Evolutionary conservation across 2,797 vertebrate species (phyloP).

Genomic region (Sebastes taczanowskii): DNA sequence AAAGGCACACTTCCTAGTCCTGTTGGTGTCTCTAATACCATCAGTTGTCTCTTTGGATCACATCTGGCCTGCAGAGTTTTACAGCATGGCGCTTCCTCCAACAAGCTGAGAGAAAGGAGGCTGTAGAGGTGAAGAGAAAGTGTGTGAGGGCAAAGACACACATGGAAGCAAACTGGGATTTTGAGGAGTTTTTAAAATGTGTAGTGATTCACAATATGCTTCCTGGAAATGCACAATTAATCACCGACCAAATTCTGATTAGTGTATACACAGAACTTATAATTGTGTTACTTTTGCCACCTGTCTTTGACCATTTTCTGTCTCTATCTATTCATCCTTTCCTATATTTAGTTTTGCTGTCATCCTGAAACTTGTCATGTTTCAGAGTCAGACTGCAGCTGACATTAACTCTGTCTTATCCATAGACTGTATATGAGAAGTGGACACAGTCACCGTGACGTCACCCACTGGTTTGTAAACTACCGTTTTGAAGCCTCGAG

Average conservation of each 20-base stretch:
- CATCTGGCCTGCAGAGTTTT: conserved; percentile 74
- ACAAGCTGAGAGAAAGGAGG: conserved; percentile 33
- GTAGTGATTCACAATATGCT: not conserved
- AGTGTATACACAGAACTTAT: not conserved
- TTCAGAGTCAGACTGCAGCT: not conserved
- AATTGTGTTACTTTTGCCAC: not conserved
- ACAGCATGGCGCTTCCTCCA: conserved; percentile 61
- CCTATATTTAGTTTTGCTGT: not conserved
- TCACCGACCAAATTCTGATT: not conserved
- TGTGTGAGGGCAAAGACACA: not conserved
- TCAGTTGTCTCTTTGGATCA: conserved; percentile 63
- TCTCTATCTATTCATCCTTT: not conserved
- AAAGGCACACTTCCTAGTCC: conserved; percentile 76
- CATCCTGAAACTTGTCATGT: not conserved
- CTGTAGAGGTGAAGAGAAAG: conserved; percentile 21
- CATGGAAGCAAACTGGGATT: not conserved
- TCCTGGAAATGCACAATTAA: not conserved
- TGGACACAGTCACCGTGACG: no score
- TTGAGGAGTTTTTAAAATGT: not conserved
- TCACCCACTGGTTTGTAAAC: no score
- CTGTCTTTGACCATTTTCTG: not conserved
- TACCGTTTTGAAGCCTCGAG: no score
- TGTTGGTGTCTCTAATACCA: conserved; percentile 59
- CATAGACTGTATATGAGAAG: no score
- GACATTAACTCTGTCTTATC: not conserved